Evolutionary conservation across 2,113 vertebrate genomes (phyloP).

Genomic region (Grammomys dolichurus): DNA sequence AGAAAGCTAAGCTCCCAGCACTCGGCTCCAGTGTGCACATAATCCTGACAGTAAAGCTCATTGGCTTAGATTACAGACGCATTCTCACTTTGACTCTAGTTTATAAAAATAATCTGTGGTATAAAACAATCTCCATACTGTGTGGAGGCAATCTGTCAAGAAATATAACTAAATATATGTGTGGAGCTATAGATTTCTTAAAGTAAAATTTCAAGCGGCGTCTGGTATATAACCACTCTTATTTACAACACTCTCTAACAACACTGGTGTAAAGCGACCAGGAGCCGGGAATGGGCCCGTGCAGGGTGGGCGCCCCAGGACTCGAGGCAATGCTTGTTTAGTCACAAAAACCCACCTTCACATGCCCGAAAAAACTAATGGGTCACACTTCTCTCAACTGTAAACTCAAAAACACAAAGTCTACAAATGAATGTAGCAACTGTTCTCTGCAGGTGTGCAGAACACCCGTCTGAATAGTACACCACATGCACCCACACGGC

Average conservation of each 20-base stretch:
- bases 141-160: conserved; percentile 84
- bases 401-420: conserved; percentile 57
- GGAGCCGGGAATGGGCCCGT: not conserved
- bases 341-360: not conserved
- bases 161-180: conserved; percentile 87
- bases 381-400: not conserved
- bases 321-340: not conserved
- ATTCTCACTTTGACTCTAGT: conserved; percentile 66
- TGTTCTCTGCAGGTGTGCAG: not conserved
- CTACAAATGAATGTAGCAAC: not conserved
- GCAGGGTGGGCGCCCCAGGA: not conserved
- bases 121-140: conserved; percentile 87
- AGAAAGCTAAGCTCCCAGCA: not conserved
- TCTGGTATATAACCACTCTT: conserved; percentile 85
- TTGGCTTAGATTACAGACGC: conserved; percentile 65
- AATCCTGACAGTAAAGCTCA: conserved; percentile 69
- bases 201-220: conserved; percentile 88
- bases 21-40: conserved; percentile 68
- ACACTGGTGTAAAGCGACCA: conserved; percentile 70
- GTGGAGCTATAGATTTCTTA: conserved; percentile 73
- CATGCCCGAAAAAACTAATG: not conserved
- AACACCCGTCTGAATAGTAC: not conserved
- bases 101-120: conserved; percentile 91
- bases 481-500: accelerated
- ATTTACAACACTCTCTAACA: conserved; percentile 87